Conservation (phyloP, 92 coral and sea anemone species). For the Virgularia gustaviana region DNA sequence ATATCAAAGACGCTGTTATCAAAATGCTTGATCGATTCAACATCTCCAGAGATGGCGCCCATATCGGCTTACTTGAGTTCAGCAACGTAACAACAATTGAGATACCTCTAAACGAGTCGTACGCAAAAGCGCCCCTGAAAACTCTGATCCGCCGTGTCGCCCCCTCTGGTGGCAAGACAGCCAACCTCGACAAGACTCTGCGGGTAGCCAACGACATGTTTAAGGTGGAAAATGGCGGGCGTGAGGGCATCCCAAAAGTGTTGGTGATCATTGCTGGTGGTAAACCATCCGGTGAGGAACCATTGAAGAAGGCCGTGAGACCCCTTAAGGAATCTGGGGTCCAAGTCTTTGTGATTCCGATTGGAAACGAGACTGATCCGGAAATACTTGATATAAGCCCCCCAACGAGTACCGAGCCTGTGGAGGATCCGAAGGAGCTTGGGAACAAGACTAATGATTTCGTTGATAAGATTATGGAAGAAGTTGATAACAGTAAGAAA, state of each 20-base stretch:
- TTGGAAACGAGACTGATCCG: constrained; percentile 52
- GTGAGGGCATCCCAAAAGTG: constrained; percentile 56
- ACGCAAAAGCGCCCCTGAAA: constrained; percentile 9
- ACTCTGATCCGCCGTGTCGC: background rate
- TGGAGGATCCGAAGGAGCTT: constrained; percentile 19
- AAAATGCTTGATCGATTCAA: constrained; percentile 50
- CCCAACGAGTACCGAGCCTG: background rate
- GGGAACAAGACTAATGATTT: constrained; percentile 4
- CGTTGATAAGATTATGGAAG: constrained; percentile 18
- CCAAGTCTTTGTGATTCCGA: constrained; percentile 56
- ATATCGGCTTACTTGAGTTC: constrained; percentile 74
- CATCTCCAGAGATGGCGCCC: constrained; percentile 65
- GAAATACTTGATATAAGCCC: constrained; percentile 20
- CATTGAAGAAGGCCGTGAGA: constrained; percentile 53
- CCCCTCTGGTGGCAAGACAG: constrained; percentile 24
- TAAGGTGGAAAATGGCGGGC: constrained; percentile 17
- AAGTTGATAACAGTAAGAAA: constrained; percentile 25
- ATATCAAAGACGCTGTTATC: constrained; percentile 59
- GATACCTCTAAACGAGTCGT: constrained; percentile 7
- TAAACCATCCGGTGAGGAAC: constrained; percentile 45
- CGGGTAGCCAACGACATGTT: constrained; percentile 9
- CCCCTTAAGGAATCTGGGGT: constrained; percentile 59
- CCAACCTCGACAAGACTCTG: constrained; percentile 13
- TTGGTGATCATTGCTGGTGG: constrained; percentile 54
- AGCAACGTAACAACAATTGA: constrained; percentile 57